Percentiles rank a stretch among this genome's conserved stretches.
Evolutionary conservation across 2,888 invertebrate genomes (phyloP).

Genomic region (Hydrotaea diabolus): DNA sequence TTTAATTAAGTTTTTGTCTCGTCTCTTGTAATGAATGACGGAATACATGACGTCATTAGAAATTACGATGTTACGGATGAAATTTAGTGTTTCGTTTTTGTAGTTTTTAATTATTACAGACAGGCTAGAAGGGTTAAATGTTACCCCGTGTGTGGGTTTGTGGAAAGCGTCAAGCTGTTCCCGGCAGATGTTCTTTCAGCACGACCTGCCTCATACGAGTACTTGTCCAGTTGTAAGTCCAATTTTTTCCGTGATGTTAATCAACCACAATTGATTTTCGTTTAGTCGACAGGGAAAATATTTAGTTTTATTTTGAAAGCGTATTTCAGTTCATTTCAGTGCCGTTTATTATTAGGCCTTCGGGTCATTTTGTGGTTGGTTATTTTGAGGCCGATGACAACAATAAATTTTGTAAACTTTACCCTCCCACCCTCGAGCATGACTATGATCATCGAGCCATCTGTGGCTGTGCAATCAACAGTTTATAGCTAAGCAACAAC

Average conservation of each 20-base stretch:
- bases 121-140: conserved; percentile 21
- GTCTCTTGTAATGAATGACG: not conserved
- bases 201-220: not conserved
- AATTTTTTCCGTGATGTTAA: conserved; percentile 11
- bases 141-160: not conserved
- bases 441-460: not conserved
- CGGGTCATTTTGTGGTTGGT: conserved; percentile 16
- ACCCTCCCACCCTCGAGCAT: not conserved
- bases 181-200: conserved; percentile 13
- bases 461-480: conserved; percentile 28
- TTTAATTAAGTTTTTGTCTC: conserved; percentile 38
- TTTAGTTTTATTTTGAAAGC: not conserved
- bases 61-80: conserved; percentile 14
- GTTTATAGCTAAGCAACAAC: not conserved
- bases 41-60: conserved; percentile 25
- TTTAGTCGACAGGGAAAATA: not conserved
- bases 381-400: conserved; percentile 18
- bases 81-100: conserved; percentile 3
- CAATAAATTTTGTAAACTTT: conserved; percentile 25
- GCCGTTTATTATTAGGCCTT: conserved; percentile 26
- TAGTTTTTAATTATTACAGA: not conserved
- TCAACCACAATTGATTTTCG: conserved; percentile 37
- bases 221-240: not conserved
- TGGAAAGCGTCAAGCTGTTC: not conserved
- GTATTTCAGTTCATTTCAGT: conserved; percentile 18